Conservation (phyloP, 2,113 vertebrate species). For the Corapipo altera region DNA sequence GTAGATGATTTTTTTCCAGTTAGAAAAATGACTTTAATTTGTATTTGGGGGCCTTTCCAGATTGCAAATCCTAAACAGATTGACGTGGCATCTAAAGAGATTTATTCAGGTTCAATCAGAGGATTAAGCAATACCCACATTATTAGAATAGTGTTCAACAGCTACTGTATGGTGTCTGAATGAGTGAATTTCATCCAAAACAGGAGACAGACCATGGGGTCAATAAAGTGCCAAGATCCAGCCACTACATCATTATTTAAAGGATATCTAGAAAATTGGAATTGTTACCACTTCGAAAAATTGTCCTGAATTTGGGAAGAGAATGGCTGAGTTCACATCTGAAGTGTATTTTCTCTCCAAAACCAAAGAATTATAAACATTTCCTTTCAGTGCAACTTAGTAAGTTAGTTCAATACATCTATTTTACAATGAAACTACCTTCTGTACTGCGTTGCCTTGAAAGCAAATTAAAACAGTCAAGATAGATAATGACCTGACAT, state of each 20-base stretch:
- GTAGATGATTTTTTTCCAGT: background rate
- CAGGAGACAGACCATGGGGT: background rate
- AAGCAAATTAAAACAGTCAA: background rate
- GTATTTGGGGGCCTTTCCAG: background rate
- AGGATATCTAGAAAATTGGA: background rate
- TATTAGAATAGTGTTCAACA: background rate
- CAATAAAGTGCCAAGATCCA: background rate
- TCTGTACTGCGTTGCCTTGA: background rate
- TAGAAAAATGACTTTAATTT: constrained; percentile 19
- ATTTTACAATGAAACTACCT: background rate
- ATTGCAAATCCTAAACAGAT: constrained; percentile 30
- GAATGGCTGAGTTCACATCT: background rate
- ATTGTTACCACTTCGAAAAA: background rate
- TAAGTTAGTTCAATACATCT: background rate
- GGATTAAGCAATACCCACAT: background rate
- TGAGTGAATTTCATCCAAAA: background rate
- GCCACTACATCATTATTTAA: background rate
- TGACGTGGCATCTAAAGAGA: background rate
- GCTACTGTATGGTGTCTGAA: background rate
- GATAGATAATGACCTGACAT: background rate
- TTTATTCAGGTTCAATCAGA: background rate
- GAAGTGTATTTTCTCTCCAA: background rate
- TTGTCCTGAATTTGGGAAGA: background rate
- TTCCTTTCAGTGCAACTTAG: background rate
- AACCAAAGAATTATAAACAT: background rate